Percentiles rank a stretch among this genome's conserved stretches.
These are phyloP conservation scores for Yoshiicerus persimilis DNA, from an alignment of 1,140 invertebrate genomes.

Conservation along the genomic window DNA sequence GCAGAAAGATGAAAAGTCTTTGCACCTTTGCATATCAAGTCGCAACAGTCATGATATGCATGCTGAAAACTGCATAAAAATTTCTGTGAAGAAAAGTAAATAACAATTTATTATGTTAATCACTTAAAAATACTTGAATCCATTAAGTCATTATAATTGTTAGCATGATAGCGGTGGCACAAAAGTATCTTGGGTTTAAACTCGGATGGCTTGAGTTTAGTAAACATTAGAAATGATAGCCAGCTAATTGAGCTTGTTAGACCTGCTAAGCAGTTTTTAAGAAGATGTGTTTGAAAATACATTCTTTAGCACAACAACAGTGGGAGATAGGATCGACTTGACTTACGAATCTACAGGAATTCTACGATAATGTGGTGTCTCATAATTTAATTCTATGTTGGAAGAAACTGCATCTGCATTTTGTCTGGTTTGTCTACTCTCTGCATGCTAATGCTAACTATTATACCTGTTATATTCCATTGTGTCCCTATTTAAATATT, in stretches of 20 bases:
- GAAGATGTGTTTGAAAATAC: not conserved
- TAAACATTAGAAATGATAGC: not conserved
- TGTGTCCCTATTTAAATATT: too few relatives aligned
- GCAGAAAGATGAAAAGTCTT: too few relatives aligned
- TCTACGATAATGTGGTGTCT: not conserved
- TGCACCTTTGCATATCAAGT: too few relatives aligned
- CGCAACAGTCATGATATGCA: too few relatives aligned
- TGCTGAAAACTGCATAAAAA: too few relatives aligned
- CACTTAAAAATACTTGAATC: too few relatives aligned
- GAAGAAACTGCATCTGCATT: not conserved
- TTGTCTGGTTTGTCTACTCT: not conserved
- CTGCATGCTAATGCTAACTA: not conserved
- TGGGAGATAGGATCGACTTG: not conserved
- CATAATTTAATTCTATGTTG: not conserved
- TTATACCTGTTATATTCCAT: not conserved
- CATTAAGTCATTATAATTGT: too few relatives aligned
- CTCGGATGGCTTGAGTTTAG: too few relatives aligned
- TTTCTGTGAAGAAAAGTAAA: too few relatives aligned
- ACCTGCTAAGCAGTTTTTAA: not conserved
- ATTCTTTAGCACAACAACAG: not conserved
- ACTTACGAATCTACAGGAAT: not conserved
- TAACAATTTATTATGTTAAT: too few relatives aligned
- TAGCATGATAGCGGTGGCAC: too few relatives aligned
- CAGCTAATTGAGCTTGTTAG: not conserved
- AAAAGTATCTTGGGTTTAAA: too few relatives aligned